Conservation (phyloP, 2,888 invertebrate species). For the Phalangium opilio region DNA sequence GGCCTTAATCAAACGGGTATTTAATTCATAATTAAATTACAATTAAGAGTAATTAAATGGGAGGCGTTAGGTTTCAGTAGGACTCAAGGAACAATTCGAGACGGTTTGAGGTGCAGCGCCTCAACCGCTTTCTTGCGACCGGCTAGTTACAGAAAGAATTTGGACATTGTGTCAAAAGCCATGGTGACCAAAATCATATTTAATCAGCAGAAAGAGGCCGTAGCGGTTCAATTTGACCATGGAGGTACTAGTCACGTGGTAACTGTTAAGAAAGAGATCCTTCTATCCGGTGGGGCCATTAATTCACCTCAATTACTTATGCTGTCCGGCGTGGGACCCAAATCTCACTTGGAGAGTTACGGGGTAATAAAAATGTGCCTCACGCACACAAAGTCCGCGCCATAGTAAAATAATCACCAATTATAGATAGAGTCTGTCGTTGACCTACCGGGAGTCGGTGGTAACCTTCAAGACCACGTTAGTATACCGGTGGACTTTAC, state of each 20-base stretch:
- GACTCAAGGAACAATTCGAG: conserved; percentile 68
- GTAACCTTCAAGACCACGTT: conserved; percentile 25
- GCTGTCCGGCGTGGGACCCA: conserved; percentile 34
- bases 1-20: conserved; percentile 21
- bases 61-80: conserved; percentile 71
- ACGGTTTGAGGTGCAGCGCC: conserved; percentile 72
- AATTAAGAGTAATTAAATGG: background rate
- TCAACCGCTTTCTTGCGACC: conserved; percentile 73
- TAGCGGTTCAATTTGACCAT: conserved; percentile 26
- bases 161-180: conserved; percentile 66
- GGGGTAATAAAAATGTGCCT: conserved; percentile 8
- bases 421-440: conserved; percentile 24
- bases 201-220: conserved; percentile 23
- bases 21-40: background rate
- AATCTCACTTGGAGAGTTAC: conserved; percentile 38
- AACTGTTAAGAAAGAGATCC: conserved; percentile 30
- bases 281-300: conserved; percentile 36
- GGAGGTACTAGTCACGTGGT: conserved; percentile 21
- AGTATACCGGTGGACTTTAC: background rate
- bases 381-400: too few relatives aligned
- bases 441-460: conserved; percentile 29
- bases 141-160: conserved; percentile 55
- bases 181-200: conserved; percentile 50
- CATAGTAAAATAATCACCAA: too few relatives aligned
- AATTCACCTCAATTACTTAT: conserved; percentile 39